These are phyloP conservation scores for Balearica regulorum DNA, from an alignment of 2,797 vertebrate genomes.

Conservation along the genomic window DNA sequence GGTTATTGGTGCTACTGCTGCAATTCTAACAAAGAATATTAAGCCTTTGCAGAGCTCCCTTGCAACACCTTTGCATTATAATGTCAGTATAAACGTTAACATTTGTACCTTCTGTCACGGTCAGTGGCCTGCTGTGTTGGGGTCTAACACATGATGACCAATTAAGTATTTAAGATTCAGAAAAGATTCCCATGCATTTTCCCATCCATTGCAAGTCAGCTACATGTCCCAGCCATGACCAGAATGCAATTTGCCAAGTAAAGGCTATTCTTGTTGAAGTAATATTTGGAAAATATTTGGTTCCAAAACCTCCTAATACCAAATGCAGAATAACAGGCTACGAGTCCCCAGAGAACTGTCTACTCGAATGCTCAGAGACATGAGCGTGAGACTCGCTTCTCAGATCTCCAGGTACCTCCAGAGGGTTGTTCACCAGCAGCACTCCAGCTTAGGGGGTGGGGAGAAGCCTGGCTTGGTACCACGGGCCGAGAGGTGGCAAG, in stretches of 20 bases:
- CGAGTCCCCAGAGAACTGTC: background rate
- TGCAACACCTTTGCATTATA: background rate
- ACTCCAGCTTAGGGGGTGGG: background rate
- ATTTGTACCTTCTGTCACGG: background rate
- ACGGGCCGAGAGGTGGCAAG: background rate
- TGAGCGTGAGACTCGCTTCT: accelerated
- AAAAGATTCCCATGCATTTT: background rate
- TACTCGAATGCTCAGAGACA: background rate
- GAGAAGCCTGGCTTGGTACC: background rate
- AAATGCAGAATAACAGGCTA: background rate
- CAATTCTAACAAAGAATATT: background rate
- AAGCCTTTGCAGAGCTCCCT: background rate
- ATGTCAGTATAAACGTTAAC: background rate
- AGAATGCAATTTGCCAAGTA: background rate
- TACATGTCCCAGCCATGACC: background rate
- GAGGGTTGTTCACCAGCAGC: background rate
- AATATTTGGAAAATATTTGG: too few relatives aligned
- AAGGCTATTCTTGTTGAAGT: background rate
- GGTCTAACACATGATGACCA: background rate
- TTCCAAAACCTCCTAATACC: background rate
- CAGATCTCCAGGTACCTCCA: background rate
- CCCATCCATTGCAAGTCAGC: background rate
- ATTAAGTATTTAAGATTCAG: background rate
- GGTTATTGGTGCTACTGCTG: background rate
- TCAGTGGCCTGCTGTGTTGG: background rate